A percentile compares a stretch with the other conserved stretches of the same genome.
Conservation (phyloP, 64 coral and sea anemone species). For the Pocillopora damicornis region DNA sequence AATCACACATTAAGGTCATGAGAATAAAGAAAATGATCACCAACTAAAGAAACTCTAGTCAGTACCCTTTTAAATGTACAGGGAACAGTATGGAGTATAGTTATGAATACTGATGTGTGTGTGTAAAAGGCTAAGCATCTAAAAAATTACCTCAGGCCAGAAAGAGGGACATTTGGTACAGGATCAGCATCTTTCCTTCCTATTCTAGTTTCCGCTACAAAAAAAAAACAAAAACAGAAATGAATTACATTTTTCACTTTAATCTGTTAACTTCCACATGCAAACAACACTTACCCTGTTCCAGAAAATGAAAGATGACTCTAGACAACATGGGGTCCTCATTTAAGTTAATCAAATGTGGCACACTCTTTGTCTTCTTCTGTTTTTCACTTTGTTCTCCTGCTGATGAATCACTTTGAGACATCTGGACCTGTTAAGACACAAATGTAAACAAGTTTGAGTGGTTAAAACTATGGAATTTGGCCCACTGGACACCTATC, state of each 20-base stretch:
- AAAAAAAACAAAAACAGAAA: background rate
- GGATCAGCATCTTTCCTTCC: conserved; percentile 89
- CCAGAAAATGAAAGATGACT: conserved; percentile 88
- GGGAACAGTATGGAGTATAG: too few species aligned
- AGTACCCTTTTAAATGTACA: too few species aligned
- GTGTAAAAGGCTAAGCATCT: background rate
- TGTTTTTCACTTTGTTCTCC: conserved; percentile 27
- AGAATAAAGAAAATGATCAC: too few species aligned
- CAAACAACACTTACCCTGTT: conserved; percentile 54
- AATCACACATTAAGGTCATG: too few species aligned
- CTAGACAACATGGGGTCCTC: conserved; percentile 93
- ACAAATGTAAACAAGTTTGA: background rate
- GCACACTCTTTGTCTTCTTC: conserved; percentile 47
- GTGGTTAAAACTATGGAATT: too few species aligned
- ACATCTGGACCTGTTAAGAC: conserved; percentile 55
- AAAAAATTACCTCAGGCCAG: conserved; percentile 79
- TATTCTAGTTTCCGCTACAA: conserved; percentile 74
- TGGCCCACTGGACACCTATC: too few species aligned
- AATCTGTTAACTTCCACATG: too few species aligned
- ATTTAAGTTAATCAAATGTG: conserved; percentile 92
- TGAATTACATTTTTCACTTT: background rate
- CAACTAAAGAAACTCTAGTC: too few species aligned
- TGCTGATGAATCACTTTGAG: conserved; percentile 59
- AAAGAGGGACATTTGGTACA: conserved; percentile 60
- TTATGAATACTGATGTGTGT: too few species aligned